Evolutionary conservation across 2,113 vertebrate genomes (phyloP).

Genomic region (Amphilophus citrinellus): DNA sequence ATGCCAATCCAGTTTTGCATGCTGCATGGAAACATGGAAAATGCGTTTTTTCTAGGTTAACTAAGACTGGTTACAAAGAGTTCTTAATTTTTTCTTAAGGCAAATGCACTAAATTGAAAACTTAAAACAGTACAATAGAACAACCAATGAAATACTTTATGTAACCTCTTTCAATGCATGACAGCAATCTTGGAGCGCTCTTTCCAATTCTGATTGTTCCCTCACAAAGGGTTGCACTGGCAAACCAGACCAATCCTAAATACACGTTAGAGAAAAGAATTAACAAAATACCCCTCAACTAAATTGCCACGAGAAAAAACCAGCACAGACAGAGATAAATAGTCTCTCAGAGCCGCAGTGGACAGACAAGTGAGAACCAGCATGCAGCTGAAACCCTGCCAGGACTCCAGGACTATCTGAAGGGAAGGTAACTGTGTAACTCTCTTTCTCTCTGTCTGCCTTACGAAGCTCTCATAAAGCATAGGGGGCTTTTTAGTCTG

Average conservation of each 20-base stretch:
- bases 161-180: background rate
- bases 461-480: conserved; percentile 67
- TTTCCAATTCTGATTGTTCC: conserved; percentile 10
- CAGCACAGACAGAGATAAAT: conserved; percentile 60
- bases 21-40: background rate
- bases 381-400: conserved; percentile 43
- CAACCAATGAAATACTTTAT: conserved; percentile 12
- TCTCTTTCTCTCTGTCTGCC: conserved; percentile 44
- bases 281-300: conserved; percentile 1
- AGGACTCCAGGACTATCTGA: conserved; percentile 42
- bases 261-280: conserved; percentile 20
- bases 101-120: conserved; percentile 16
- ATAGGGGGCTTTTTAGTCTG: conserved; percentile 59
- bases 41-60: background rate
- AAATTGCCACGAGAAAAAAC: conserved; percentile 4
- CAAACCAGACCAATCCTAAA: conserved; percentile 32
- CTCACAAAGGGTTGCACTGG: conserved; percentile 3
- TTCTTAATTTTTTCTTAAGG: background rate
- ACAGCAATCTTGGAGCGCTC: background rate
- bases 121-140: background rate
- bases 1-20: background rate
- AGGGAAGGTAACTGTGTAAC: conserved; percentile 49
- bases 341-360: conserved; percentile 52
- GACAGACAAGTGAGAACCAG: conserved; percentile 41
- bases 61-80: background rate